Conservation (phyloP, 2,888 invertebrate genomes). For the Ichneumoninae sp. region DNA sequence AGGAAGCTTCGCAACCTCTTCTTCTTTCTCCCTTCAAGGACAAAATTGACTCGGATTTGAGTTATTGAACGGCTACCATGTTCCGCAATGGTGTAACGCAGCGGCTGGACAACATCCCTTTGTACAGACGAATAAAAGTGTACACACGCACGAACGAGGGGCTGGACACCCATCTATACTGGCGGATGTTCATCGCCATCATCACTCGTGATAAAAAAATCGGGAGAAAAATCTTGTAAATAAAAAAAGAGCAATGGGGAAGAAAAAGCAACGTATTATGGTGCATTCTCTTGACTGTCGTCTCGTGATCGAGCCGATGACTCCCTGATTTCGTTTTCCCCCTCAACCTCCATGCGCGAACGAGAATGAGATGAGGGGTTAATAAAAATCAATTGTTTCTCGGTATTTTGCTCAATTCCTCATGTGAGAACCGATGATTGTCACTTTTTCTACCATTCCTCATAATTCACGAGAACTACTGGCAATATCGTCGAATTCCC, state of each 20-base stretch:
- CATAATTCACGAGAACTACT: conserved; percentile 30
- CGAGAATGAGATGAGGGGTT: conserved; percentile 66
- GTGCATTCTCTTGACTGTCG: conserved; percentile 42
- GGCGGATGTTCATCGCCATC: conserved; percentile 76
- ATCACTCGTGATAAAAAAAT: conserved; percentile 65
- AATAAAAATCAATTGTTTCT: conserved; percentile 75
- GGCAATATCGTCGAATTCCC: conserved; percentile 4
- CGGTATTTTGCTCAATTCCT: conserved; percentile 61
- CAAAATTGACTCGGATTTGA: conserved; percentile 83
- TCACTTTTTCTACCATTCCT: conserved; percentile 22
- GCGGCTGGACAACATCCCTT: conserved; percentile 65
- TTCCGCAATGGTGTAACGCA: conserved; percentile 53
- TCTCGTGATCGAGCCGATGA: conserved; percentile 67
- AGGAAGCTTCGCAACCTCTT: conserved; percentile 75
- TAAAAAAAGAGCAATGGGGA: conserved; percentile 77
- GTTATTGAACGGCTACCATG: conserved; percentile 78
- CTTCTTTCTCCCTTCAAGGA: conserved; percentile 69
- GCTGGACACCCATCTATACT: conserved; percentile 41
- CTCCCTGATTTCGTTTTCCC: conserved; percentile 57
- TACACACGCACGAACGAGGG: conserved; percentile 33
- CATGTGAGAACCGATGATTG: conserved; percentile 41
- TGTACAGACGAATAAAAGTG: conserved; percentile 32
- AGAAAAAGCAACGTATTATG: conserved; percentile 61
- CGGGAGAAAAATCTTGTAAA: conserved; percentile 76
- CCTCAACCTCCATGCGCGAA: conserved; percentile 33